phyloP scores from a whole-genome alignment of 2,888 invertebrate genomes.

The Teleiodes luculella region DNA sequence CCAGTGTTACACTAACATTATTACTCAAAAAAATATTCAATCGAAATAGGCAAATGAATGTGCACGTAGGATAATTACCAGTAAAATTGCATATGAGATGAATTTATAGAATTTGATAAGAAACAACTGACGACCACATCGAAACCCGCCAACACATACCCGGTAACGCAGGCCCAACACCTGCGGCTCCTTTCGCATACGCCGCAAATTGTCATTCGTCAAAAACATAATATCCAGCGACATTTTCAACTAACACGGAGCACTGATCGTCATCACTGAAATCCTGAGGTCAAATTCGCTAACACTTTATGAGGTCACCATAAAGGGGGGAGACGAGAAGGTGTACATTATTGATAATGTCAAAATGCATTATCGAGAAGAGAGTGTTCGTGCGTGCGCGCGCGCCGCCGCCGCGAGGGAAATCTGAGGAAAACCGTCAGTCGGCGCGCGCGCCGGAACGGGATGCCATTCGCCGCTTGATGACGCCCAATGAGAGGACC shows the following conservation, averaged over 20 bases:
- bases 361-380: slow-evolving; percentile 71
- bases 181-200: slow-evolving; percentile 68
- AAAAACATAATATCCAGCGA: slow-evolving; percentile 76
- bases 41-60: too few relatives aligned
- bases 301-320: slow-evolving; percentile 49
- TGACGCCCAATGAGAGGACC: not conserved
- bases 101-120: not conserved
- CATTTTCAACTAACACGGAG: slow-evolving; percentile 48
- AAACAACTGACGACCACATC: not conserved
- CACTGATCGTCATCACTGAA: slow-evolving; percentile 45
- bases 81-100: too few relatives aligned
- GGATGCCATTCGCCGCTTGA: slow-evolving; percentile 5
- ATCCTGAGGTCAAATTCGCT: slow-evolving; percentile 36
- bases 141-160: slow-evolving; percentile 43
- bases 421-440: slow-evolving; percentile 65
- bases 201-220: slow-evolving; percentile 72
- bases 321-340: slow-evolving; percentile 48
- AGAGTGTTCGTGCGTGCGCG: slow-evolving; percentile 42
- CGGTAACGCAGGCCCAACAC: slow-evolving; percentile 71
- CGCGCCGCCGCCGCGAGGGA: slow-evolving; percentile 48
- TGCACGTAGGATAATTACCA: too few relatives aligned
- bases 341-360: slow-evolving; percentile 35
- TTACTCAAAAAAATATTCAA: too few relatives aligned
- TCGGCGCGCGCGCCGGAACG: slow-evolving; percentile 51
- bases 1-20: too few relatives aligned